Percentiles rank a stretch among this genome's conserved stretches.
Conservation (phyloP, 2,113 vertebrate species). For the Forbesichthys agassizii region DNA sequence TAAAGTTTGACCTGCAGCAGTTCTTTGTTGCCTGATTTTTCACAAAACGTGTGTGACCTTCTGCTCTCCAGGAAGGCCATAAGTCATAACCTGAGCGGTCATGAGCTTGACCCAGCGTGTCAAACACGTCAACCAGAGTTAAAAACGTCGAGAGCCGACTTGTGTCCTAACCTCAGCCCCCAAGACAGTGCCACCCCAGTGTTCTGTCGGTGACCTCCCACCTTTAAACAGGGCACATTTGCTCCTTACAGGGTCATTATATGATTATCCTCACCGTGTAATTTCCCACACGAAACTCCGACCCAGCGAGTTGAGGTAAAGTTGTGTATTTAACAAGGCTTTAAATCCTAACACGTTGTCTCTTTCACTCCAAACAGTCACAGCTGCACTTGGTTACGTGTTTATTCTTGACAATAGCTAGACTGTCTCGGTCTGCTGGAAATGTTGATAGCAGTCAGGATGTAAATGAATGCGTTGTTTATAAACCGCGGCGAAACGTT, state of each 20-base stretch:
- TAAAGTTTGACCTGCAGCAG: conserved; percentile 28
- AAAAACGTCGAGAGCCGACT: conserved; percentile 15
- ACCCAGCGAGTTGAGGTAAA: conserved; percentile 24
- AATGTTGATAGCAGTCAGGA: conserved; percentile 34
- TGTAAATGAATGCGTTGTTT: conserved; percentile 36
- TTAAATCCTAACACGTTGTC: conserved; percentile 54
- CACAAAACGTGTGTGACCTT: conserved; percentile 35
- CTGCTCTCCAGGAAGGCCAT: neutral
- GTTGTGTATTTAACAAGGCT: conserved; percentile 47
- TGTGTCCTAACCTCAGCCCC: conserved; percentile 39
- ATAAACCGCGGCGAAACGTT: conserved; percentile 10
- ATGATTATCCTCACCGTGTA: conserved; percentile 46
- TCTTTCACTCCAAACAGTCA: conserved; percentile 39
- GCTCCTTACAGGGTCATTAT: conserved; percentile 54
- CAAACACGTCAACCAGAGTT: conserved; percentile 16
- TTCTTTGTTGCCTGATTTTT: conserved; percentile 45
- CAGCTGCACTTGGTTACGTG: conserved; percentile 23
- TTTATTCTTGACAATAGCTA: conserved; percentile 28
- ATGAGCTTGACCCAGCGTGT: conserved; percentile 34
- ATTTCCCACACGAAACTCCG: conserved; percentile 53
- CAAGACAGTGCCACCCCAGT: conserved; percentile 46
- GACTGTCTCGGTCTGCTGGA: conserved; percentile 15
- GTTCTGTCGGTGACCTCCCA: conserved; percentile 39
- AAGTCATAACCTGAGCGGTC: conserved; percentile 22
- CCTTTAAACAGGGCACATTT: conserved; percentile 50